Percentiles rank a stretch among this genome's conserved stretches.
These are phyloP conservation scores for Xanthia togata DNA, from an alignment of 2,888 invertebrate species.

Conservation along the genomic window DNA sequence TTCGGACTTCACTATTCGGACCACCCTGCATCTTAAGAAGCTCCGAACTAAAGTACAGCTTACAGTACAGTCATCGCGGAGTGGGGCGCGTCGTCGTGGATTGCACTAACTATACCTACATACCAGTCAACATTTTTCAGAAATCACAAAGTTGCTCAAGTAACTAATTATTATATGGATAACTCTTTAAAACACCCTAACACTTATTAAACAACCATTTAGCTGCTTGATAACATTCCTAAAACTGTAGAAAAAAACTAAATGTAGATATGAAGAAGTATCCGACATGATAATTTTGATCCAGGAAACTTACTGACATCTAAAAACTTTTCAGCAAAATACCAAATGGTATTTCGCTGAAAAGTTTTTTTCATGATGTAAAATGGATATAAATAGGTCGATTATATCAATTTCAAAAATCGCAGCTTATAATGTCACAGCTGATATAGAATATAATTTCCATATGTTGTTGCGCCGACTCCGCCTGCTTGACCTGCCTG, in stretches of 20 bases:
- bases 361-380: not conserved
- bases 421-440: not conserved
- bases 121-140: not conserved
- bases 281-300: not conserved
- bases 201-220: no score
- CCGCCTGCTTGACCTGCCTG: conserved; percentile 43
- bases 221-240: not conserved
- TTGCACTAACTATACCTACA: no score
- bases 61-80: no score
- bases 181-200: not conserved
- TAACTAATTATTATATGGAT: not conserved
- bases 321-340: not conserved
- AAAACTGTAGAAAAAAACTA: not conserved
- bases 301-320: not conserved
- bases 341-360: no score
- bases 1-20: no score
- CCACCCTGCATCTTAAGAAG: not conserved
- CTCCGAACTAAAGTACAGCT: no score
- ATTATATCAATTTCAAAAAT: not conserved
- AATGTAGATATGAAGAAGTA: no score
- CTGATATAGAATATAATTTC: conserved; percentile 35
- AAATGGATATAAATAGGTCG: not conserved
- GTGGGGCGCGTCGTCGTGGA: no score
- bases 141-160: not conserved
- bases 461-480: conserved; percentile 45